Base-by-base conservation (phyloP, 2,888 invertebrate genomes). In the Tortricodes alternella region DNA sequence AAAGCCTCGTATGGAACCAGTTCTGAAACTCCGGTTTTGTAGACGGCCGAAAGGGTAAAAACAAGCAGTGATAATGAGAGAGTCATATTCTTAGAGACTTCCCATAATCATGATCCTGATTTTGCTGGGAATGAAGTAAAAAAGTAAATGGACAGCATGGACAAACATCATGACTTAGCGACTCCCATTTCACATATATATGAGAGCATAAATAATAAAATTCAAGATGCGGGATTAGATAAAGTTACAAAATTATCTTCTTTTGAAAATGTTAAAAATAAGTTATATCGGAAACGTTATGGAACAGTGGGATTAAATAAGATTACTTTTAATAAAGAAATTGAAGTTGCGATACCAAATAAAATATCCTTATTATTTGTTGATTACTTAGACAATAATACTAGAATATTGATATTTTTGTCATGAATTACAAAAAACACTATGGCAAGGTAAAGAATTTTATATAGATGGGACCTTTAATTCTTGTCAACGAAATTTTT, bases 41-140 rank as follows among this genome's bases (percentile, higher is more conserved):
- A n/a, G n/a, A n/a, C n/a, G n/a, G n/a, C n/a, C n/a, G n/a, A n/a
- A n/a, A n/a, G n/a, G n/a, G n/a, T n/a, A n/a, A n/a, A n/a, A n/a
- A n/a, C n/a, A n/a, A n/a, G n/a, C n/a, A n/a, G n/a, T n/a, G n/a
- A n/a, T n/a, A n/a, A n/a, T n/a, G n/a, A n/a, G n/a, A n/a, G n/a
- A n/a, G 6, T 23, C 23, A 23, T 23, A 7, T 8, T 23, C 8
- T 8, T 7, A 7, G 46, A 38, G 38, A 38, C 23, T 46, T 7
- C 13, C 32, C 23, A 46, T 46, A 46, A 46, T 9, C 38, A 38
- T 8, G 27, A 27, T 11, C 24, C 48, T 15, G 53, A 50, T 21
- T 39, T 50, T 50, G 49, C 49, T 24, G 27, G 50, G 18, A 50
- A 50, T 50, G 27, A 50, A 50, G 39, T 41, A 9, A 51, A 51